These are phyloP conservation scores for Amblyopsis rosae DNA, from an alignment of 2,113 vertebrate species.

Conservation along the genomic window DNA sequence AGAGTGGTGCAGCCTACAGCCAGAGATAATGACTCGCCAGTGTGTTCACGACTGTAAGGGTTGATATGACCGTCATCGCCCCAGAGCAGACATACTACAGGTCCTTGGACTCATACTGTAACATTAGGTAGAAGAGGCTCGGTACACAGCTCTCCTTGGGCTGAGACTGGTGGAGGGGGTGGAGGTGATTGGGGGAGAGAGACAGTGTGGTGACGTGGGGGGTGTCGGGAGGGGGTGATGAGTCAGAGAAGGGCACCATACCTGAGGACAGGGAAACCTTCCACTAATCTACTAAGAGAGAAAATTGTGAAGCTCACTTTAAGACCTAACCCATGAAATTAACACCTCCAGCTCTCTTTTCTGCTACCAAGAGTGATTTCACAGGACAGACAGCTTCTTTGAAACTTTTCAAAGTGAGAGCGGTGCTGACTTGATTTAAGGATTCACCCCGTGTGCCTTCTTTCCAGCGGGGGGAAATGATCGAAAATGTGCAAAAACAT, in stretches of 20 bases:
- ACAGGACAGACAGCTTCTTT: conserved; percentile 66
- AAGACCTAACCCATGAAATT: conserved; percentile 83
- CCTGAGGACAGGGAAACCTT: conserved; percentile 77
- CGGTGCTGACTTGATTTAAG: conserved; percentile 57
- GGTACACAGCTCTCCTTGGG: conserved; percentile 3
- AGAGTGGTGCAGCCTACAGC: conserved; percentile 48
- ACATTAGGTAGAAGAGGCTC: conserved; percentile 25
- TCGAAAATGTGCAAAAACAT: conserved; percentile 16
- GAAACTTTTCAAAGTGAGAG: conserved; percentile 70
- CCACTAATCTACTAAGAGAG: conserved; percentile 76
- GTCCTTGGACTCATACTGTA: not conserved
- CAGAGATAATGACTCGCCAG: conserved; percentile 50
- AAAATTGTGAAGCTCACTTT: conserved; percentile 79
- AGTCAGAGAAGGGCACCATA: conserved; percentile 61
- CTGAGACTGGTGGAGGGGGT: too few relatives aligned
- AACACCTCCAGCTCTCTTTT: conserved; percentile 79
- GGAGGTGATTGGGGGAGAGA: not conserved
- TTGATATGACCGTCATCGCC: conserved; percentile 24
- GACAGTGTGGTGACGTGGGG: conserved; percentile 25
- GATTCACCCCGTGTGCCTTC: conserved; percentile 60
- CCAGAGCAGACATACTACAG: conserved; percentile 6
- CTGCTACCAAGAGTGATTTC: conserved; percentile 71
- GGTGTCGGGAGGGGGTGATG: conserved; percentile 54
- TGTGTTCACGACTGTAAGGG: not conserved
- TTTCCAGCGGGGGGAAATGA: conserved; percentile 31